A percentile compares a stretch with the other conserved stretches of the same genome.
Evolutionary conservation across 1,140 invertebrate species (phyloP).

Genomic region (Drosophila albomicans): DNA sequence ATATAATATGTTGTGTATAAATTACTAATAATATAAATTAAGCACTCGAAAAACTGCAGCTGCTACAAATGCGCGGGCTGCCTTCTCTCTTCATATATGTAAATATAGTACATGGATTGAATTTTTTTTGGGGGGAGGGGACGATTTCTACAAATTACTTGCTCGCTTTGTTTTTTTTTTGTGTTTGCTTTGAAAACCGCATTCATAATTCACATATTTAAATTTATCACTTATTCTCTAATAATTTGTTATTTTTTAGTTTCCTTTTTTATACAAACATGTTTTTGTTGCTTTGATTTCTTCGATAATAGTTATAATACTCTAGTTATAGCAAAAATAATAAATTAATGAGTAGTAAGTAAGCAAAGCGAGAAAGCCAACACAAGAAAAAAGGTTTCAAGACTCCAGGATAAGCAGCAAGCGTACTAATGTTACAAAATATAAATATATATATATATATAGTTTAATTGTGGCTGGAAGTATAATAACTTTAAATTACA

Average conservation of each 20-base stretch:
- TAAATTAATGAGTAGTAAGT: conserved; percentile 74
- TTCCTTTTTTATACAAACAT: conserved; percentile 65
- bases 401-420: conserved; percentile 60
- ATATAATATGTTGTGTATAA: conserved; percentile 62
- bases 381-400: conserved; percentile 39
- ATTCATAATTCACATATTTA: conserved; percentile 48
- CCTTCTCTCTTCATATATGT: conserved; percentile 18
- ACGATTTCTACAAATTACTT: conserved; percentile 23
- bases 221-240: conserved; percentile 44
- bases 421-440: conserved; percentile 46
- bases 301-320: conserved; percentile 58
- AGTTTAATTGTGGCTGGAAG: conserved; percentile 74
- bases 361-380: conserved; percentile 62
- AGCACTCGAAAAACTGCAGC: conserved; percentile 75
- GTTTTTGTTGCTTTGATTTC: conserved; percentile 37
- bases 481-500: conserved; percentile 58
- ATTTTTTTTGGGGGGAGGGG: conserved; percentile 9
- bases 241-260: conserved; percentile 19
- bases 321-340: conserved; percentile 70
- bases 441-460: conserved; percentile 42
- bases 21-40: conserved; percentile 81
- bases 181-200: conserved; percentile 40
- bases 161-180: conserved; percentile 12
- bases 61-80: conserved; percentile 60
- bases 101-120: conserved; percentile 45